Base-by-base conservation (phyloP, 2,113 vertebrate species). In the Carlito syrichta region DNA sequence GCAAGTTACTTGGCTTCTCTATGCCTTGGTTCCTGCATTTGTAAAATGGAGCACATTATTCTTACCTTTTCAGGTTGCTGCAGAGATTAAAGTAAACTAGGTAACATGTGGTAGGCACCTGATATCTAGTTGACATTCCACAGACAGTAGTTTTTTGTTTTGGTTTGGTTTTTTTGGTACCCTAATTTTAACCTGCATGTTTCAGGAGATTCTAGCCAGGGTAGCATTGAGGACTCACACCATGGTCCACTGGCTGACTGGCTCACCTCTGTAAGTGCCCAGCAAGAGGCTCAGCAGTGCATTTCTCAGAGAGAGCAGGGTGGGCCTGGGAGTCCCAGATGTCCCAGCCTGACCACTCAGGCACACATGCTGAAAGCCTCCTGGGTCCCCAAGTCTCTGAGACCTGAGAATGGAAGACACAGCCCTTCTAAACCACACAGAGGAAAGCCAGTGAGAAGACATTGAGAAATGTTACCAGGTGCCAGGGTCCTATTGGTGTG, bases 321-420 rank as follows among this genome's bases (percentile, higher is more conserved):
- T 32, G 50, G 27, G 32, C 38, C 48, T 1, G 0, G 77, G 54
- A 38, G 8, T 7, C 63, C 3, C 4, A 54, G 20, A 23, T 22
- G 5, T 35, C 6, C 12, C 89, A 40, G 0, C 14, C 32, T 8
- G 8, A 3, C 38, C 58, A 63, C 20, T 22, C 63, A 60, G 32
- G 50, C 12, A 2, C 2, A 1, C 48, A 0, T 1, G 6, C 86
- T 30, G 1, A 35, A 32, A 50, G 38, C 38, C 71, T n/a, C 40
- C 66, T 25, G 30, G 38, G 60, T 40, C 30, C 54, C 73, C 25
- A 43, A 7, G 8, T 4, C 58, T 38, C 50, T 25, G 54, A 62
- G 22, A 14, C 38, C 45, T 3, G 5, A 45, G 23, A 5, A 10
- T 2, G n/a, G 63, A 38, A 50, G 48, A 43, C 56, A 6, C 56